phyloP scores from a whole-genome alignment of 1,140 invertebrate genomes.

The Drosophila micromelanica region DNA sequence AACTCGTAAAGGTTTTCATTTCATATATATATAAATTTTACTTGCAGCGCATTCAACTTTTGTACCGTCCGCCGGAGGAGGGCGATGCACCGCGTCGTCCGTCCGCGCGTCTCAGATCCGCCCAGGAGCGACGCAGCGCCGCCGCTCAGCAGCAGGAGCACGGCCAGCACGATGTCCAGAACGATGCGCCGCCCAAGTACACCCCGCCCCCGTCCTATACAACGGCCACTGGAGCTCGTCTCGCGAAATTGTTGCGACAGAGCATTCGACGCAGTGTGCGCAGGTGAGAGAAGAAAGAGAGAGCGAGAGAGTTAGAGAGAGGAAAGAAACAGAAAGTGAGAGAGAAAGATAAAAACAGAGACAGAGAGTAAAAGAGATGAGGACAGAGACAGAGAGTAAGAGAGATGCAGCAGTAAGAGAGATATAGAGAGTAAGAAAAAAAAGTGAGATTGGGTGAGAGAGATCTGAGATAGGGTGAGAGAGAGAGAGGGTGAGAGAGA shows the following conservation, averaged over 20 bases:
- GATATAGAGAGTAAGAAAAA: too few relatives aligned
- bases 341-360: too few relatives aligned
- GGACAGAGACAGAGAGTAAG: too few relatives aligned
- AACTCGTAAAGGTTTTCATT: neutral
- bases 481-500: too few relatives aligned
- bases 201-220: slow-evolving; percentile 96
- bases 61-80: slow-evolving; percentile 66
- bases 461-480: too few relatives aligned
- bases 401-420: too few relatives aligned
- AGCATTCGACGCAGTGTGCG: slow-evolving; percentile 92
- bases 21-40: neutral
- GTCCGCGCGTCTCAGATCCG: slow-evolving; percentile 52
- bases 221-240: slow-evolving; percentile 93
- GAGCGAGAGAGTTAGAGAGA: too few relatives aligned
- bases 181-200: slow-evolving; percentile 96
- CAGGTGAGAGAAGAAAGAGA: slow-evolving; percentile 76
- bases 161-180: slow-evolving; percentile 83
- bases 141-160: slow-evolving; percentile 35
- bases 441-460: too few relatives aligned
- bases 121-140: slow-evolving; percentile 48
- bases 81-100: slow-evolving; percentile 49
- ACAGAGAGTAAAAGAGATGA: too few relatives aligned
- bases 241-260: slow-evolving; percentile 91
- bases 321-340: too few relatives aligned
- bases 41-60: slow-evolving; percentile 87